Base-by-base conservation (phyloP, 2,113 vertebrate genomes). In the Tetraodon nigroviridis region DNA sequence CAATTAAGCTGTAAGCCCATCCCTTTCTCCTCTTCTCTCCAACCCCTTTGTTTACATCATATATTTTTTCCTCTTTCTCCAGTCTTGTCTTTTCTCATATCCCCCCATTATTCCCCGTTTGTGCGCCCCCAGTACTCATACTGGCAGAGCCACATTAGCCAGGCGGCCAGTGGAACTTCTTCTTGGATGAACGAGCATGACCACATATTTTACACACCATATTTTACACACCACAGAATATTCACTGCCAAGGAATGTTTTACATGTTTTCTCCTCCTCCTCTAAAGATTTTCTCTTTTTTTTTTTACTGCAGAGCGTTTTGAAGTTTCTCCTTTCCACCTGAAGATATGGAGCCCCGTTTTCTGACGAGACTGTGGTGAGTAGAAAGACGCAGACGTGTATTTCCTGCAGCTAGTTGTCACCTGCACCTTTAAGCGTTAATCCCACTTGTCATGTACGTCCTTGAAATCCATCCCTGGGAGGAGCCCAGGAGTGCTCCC, bases 351-450 rank as follows among this genome's bases (percentile, higher is more conserved):
- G 76, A 82, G 67, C 67, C 75, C 74, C 71, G 48, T 85, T 89
- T 89, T 80, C 81, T 81, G 74, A 86, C 83, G 85, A 82, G 76
- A 71, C 72, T 82, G 82, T 88, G 85, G 88, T 90, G 63, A 82
- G 88, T 82, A 51, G 37, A 48, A 22, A 55, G 18, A 47, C 49
- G 51, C 42, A 20, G 24, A 22, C 13, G 27, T 29, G 19, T 71
- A 44, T 61, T 56, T 70, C 52, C 51, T 59, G 51, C 55, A 60
- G 67, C 49, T 75, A 27, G 64, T 64, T 51, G 57, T 72, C 71
- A 78, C 76, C 55, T 69, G 70, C 21, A 78, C 51, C 54, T 58
- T 57, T 42, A 49, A 56, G 57, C 55, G 63, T 29, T 67, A 69
- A 83, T 77, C 64, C 72, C 27, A 47, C 58, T 73, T 71, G 48